These are phyloP conservation scores for Stenolophus ochropezus DNA, from an alignment of 2,888 invertebrate genomes.

Conservation along the genomic window DNA sequence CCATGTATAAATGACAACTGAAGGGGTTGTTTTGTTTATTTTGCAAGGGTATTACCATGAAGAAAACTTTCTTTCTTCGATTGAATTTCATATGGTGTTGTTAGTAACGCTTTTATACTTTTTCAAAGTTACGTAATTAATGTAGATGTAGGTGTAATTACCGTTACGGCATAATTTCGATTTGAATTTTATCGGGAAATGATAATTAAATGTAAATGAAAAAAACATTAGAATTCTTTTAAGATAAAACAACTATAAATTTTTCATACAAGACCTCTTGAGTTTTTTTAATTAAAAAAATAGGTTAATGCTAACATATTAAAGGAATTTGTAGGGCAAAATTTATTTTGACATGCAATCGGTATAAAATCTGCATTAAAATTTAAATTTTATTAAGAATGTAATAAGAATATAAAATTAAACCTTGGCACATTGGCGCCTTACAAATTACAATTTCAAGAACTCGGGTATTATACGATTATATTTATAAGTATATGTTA, in stretches of 20 bases:
- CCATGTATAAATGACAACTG: neutral
- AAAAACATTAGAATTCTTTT: slow-evolving; percentile 4
- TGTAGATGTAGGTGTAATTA: neutral
- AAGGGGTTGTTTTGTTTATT: slow-evolving; percentile 8
- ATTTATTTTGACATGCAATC: neutral
- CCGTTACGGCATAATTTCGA: neutral
- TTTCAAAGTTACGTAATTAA: neutral
- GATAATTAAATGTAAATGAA: slow-evolving; percentile 23
- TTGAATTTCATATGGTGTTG: neutral
- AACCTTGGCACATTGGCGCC: too few species aligned
- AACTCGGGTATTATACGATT: too few species aligned
- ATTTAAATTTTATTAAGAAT: neutral
- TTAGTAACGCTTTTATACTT: neutral
- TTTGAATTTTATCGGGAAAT: slow-evolving; percentile 13
- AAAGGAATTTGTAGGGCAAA: neutral
- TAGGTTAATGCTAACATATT: neutral
- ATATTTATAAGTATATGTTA: too few species aligned
- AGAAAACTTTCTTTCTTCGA: neutral
- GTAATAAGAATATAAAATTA: too few species aligned
- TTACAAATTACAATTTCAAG: too few species aligned
- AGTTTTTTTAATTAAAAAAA: neutral
- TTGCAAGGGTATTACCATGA: slow-evolving; percentile 10
- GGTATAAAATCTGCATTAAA: neutral
- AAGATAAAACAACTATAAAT: neutral
- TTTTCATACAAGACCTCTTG: neutral